These are phyloP conservation scores for Okapia johnstoni DNA, from an alignment of 2,113 vertebrate genomes.

Conservation along the genomic window DNA sequence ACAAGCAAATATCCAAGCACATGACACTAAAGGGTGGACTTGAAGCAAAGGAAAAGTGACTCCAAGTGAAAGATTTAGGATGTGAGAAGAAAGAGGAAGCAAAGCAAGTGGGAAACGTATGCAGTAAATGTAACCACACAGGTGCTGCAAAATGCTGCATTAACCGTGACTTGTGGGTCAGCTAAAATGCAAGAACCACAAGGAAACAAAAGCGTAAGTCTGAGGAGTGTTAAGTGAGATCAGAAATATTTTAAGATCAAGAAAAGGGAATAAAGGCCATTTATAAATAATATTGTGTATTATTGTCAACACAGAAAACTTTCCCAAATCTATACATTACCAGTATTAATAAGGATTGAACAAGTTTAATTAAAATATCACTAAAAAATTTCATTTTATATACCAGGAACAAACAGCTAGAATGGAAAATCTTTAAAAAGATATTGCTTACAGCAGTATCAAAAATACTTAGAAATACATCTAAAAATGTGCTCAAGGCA, in stretches of 20 bases:
- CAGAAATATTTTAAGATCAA: neutral
- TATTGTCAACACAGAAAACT: neutral
- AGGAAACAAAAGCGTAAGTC: neutral
- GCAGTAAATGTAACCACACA: neutral
- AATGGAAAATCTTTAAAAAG: conserved; percentile 13
- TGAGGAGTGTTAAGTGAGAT: neutral
- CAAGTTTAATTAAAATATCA: neutral
- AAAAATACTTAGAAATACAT: neutral
- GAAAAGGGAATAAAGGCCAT: neutral
- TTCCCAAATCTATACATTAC: neutral
- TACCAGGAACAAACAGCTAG: neutral
- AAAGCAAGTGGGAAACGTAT: neutral
- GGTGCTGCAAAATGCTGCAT: neutral
- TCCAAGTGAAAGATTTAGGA: neutral
- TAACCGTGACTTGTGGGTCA: neutral
- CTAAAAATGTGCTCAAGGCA: neutral
- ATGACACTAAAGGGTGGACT: neutral
- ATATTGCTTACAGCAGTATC: neutral
- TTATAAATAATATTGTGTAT: neutral
- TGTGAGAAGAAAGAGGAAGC: too few relatives aligned
- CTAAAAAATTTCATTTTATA: neutral
- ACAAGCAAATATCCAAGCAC: neutral
- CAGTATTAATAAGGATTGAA: neutral
- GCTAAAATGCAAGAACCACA: neutral
- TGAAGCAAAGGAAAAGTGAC: neutral